phyloP scores from a whole-genome alignment of 2,888 invertebrate species.

The Isoperla grammatica region DNA sequence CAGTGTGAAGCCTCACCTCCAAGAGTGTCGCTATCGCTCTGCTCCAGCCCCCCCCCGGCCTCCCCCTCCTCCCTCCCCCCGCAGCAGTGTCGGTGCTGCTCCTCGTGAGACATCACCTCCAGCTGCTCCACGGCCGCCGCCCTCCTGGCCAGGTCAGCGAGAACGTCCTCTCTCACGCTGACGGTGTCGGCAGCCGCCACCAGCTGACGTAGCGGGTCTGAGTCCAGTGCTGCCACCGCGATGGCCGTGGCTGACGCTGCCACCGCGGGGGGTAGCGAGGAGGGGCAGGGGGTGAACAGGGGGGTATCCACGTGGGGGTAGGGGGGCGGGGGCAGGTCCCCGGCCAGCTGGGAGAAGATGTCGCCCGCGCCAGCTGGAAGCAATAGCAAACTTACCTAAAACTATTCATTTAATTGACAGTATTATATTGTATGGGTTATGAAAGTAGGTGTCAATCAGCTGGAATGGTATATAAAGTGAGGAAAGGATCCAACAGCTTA shows the following conservation, averaged over 20 bases:
- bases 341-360: constrained; percentile 35
- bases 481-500: too few species aligned
- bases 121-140: constrained; percentile 51
- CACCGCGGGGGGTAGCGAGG: not conserved
- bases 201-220: constrained; percentile 59
- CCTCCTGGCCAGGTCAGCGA: constrained; percentile 54
- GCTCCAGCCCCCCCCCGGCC: constrained; percentile 43
- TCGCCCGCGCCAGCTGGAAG: constrained; percentile 1
- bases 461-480: too few species aligned
- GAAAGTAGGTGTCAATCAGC: too few species aligned
- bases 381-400: too few species aligned
- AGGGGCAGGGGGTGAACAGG: not conserved
- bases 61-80: not conserved
- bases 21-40: constrained; percentile 60
- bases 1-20: constrained; percentile 25
- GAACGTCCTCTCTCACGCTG: constrained; percentile 20
- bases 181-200: constrained; percentile 51
- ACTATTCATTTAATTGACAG: too few species aligned
- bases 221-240: constrained; percentile 36
- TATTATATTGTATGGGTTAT: too few species aligned
- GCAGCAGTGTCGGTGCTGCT: constrained; percentile 28
- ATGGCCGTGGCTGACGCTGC: not conserved
- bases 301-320: not conserved
- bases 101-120: constrained; percentile 26
- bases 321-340: not conserved